phyloP scores from a whole-genome alignment of 2,797 vertebrate genomes.

The Pseudocheirus occidentalis region DNA sequence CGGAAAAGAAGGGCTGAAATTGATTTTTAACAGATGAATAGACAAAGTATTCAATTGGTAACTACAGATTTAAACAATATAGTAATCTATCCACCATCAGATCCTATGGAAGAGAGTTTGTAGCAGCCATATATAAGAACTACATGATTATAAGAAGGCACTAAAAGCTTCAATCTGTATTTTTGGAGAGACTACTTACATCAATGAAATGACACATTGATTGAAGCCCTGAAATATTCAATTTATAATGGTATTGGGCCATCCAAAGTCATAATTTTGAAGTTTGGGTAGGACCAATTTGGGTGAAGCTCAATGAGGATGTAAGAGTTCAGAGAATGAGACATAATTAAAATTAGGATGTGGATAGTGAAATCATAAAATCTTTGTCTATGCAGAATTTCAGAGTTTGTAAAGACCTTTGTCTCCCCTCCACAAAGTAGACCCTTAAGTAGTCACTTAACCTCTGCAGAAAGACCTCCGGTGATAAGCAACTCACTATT shows the following conservation, averaged over 20 bases:
- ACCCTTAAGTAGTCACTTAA: too few species aligned
- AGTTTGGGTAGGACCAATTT: background rate
- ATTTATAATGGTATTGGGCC: background rate
- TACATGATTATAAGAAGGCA: background rate
- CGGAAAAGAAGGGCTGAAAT: background rate
- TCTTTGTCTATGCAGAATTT: background rate
- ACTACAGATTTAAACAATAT: background rate
- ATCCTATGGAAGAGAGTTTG: background rate
- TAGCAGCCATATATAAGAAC: background rate
- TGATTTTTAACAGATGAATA: background rate
- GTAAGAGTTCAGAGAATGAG: background rate
- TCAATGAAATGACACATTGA: background rate
- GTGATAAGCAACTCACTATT: background rate
- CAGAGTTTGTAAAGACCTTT: background rate
- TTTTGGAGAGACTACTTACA: background rate
- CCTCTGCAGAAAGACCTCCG: too few species aligned
- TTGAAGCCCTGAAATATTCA: background rate
- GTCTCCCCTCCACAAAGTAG: background rate
- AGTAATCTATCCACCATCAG: background rate
- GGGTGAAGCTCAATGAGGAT: background rate
- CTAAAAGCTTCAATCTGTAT: background rate
- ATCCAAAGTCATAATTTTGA: background rate
- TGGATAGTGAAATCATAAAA: background rate
- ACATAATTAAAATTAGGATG: background rate
- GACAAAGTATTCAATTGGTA: background rate